These are phyloP conservation scores for Drosophila prosaltans DNA, from an alignment of 1,140 invertebrate genomes.

Conservation along the genomic window DNA sequence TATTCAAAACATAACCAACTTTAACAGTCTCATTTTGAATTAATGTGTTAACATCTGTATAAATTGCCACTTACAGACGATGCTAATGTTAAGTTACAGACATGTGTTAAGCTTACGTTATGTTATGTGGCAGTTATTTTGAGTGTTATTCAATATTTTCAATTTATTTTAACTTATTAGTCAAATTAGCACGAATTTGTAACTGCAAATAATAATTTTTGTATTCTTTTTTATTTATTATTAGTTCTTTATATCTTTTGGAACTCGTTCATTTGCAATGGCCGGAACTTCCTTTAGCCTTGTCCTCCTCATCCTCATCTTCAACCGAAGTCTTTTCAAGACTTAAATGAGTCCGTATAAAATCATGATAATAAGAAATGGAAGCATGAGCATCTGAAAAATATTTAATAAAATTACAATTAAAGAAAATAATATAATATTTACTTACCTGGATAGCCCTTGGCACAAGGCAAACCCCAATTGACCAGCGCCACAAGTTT, in stretches of 20 bases:
- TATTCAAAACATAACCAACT: too few species aligned
- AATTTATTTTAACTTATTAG: too few species aligned
- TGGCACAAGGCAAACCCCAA: conserved; percentile 85
- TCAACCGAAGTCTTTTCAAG: conserved; percentile 17
- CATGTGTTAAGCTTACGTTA: too few species aligned
- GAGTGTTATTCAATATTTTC: too few species aligned
- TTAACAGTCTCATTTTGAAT: too few species aligned
- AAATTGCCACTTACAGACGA: too few species aligned
- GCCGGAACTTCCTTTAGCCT: background rate
- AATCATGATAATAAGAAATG: conserved; percentile 83
- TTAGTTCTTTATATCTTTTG: background rate
- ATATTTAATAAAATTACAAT: background rate
- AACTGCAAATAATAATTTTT: too few species aligned
- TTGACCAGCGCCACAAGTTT: conserved; percentile 84
- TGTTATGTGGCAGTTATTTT: too few species aligned
- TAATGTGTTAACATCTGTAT: too few species aligned
- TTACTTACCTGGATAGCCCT: conserved; percentile 76
- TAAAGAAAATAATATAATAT: rapidly evolving
- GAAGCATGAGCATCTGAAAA: conserved; percentile 84
- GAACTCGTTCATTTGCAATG: conserved; percentile 6
- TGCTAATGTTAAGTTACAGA: too few species aligned
- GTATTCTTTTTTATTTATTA: too few species aligned
- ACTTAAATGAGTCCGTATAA: conserved; percentile 76
- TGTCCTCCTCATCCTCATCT: conserved; percentile 22
- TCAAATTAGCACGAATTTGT: too few species aligned